Base-by-base conservation (phyloP, 2,888 invertebrate species). In the Cenopis cana region DNA sequence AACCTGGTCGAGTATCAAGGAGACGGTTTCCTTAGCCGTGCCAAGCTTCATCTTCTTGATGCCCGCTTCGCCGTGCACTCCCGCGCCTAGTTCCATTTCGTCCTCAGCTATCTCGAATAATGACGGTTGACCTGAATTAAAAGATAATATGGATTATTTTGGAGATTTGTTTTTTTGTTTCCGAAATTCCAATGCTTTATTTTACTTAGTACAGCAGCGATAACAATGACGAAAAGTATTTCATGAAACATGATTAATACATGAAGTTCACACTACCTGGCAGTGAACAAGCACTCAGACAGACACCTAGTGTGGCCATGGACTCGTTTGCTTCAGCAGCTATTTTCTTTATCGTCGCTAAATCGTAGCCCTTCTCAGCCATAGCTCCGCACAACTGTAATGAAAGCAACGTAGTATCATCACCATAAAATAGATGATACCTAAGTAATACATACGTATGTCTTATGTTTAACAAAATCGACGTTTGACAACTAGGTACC, bases 351-450 rank as follows among this genome's bases (percentile, higher is more conserved):
- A 97, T 95, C 38, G 95, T 94, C 0, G 89, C 82, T 70, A 97
- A 81, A 36, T 90, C 87, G 68, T 87, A 92, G 0, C 95, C 95
- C 72, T 91, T 89, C 73, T 95, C 95, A 0, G 97, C 94, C 94
- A 98, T 91, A 0, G 96, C 97, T 17, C 97, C 97, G 60, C 96
- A 96, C 74, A 98, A 94, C 95, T 88, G 74, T 0, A 82, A 76
- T 49, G 68, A 41, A 24, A 20, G 50, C 17, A 36, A 69, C 17
- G 3, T 54, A 29, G 24, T 49, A 24, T 68, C n/a, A 52, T 66
- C 24, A 41, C 2, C 24, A 24, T 24, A 3, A 24, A 24, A n/a
- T n/a, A n/a, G n/a, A n/a, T n/a, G n/a, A n/a, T n/a, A n/a, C n/a
- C n/a, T n/a, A n/a, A n/a, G n/a, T n/a, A n/a, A n/a, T n/a, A n/a